These are phyloP conservation scores for Brevimyrus niger DNA, from an alignment of 2,113 vertebrate genomes.

Conservation along the genomic window DNA sequence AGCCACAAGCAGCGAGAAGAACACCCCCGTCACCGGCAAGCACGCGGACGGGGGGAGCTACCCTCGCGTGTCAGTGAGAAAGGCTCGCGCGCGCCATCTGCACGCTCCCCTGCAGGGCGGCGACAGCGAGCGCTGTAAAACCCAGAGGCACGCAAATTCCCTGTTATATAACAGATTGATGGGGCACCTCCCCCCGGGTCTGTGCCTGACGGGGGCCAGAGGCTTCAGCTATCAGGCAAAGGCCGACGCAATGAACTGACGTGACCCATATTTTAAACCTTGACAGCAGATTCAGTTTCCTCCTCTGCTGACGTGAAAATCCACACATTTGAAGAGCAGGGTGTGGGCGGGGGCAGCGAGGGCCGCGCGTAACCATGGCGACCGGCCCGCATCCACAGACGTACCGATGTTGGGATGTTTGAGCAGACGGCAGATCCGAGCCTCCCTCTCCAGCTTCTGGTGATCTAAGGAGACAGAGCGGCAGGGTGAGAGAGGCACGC, in stretches of 20 bases:
- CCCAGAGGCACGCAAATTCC: not conserved
- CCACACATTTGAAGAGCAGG: not conserved
- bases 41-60: not conserved
- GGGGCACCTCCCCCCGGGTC: not conserved
- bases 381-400: slow-evolving; percentile 24
- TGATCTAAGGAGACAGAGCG: slow-evolving; percentile 64
- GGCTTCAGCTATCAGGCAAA: not conserved
- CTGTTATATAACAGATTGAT: not conserved
- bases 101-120: not conserved
- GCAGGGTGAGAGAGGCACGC: not conserved
- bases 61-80: not conserved
- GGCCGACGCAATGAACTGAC: not conserved
- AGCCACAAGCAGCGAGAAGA: not conserved
- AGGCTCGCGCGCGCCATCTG: not conserved
- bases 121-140: not conserved
- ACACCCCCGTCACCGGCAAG: not conserved
- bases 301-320: not conserved
- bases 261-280: not conserved
- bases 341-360: not conserved
- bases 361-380: not conserved
- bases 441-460: slow-evolving; percentile 93
- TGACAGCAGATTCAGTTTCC: not conserved
- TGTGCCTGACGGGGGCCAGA: not conserved
- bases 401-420: slow-evolving; percentile 95
- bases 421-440: slow-evolving; percentile 86